These are phyloP conservation scores for Aphelocoma californica DNA, from an alignment of 2,797 vertebrate species.

Conservation along the genomic window DNA sequence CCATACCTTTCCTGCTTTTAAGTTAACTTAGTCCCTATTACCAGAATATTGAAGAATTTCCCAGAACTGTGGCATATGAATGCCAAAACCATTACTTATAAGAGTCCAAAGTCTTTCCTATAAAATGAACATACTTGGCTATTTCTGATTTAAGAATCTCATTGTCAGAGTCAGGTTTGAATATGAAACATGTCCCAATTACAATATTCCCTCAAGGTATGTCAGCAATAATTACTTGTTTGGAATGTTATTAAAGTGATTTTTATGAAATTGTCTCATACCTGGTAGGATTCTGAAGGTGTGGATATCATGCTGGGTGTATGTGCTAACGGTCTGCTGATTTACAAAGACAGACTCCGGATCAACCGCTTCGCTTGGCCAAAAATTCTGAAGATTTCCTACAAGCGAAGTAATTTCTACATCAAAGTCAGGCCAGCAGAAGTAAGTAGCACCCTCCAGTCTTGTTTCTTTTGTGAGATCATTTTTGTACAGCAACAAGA, in stretches of 20 bases:
- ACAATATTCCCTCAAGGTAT: neutral
- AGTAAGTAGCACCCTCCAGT: constrained; percentile 74
- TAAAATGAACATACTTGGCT: neutral
- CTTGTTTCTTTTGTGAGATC: neutral
- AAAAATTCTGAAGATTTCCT: constrained; percentile 98
- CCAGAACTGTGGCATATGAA: neutral
- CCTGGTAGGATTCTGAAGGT: constrained; percentile 90
- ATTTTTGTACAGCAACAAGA: neutral
- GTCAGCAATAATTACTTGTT: neutral
- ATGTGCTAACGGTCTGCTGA: constrained; percentile 92
- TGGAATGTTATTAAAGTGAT: neutral
- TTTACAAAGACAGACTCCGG: constrained; percentile 96
- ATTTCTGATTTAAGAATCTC: neutral
- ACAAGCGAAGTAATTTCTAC: constrained; percentile 98
- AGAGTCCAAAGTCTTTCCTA: neutral
- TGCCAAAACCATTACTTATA: neutral
- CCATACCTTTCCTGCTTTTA: neutral
- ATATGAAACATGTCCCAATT: neutral
- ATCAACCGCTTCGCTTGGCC: constrained; percentile 99
- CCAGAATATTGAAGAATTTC: neutral
- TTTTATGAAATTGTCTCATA: constrained; percentile 17
- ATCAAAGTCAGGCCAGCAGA: constrained; percentile 98
- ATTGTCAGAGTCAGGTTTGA: neutral
- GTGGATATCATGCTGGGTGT: constrained; percentile 99
- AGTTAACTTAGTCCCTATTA: neutral